Conservation (phyloP, 2,888 invertebrate genomes). For the Clusia tigrina region DNA sequence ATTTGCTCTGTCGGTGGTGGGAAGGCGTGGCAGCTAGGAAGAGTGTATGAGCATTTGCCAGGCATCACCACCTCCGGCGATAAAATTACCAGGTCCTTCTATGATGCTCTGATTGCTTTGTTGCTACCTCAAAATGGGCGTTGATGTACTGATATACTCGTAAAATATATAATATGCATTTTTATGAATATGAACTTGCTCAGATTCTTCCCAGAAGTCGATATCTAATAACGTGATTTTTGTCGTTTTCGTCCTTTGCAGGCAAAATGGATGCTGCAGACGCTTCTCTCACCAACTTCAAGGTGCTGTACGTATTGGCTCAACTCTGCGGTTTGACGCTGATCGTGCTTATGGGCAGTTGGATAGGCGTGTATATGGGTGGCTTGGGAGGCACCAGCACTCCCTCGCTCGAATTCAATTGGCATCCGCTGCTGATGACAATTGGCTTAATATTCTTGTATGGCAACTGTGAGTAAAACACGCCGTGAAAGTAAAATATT, state of each 20-base stretch:
- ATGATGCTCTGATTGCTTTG: too few species aligned
- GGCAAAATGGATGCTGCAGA: conserved; percentile 52
- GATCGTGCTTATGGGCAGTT: conserved; percentile 60
- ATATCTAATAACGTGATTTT: not conserved
- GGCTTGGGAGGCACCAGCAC: conserved; percentile 75
- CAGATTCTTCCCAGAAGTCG: not conserved
- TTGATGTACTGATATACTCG: not conserved
- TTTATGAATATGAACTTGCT: not conserved
- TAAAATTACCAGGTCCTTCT: too few species aligned
- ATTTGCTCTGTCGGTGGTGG: too few species aligned
- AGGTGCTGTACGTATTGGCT: conserved; percentile 60
- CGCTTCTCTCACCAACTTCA: conserved; percentile 59
- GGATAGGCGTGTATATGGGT: conserved; percentile 64
- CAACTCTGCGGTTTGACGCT: conserved; percentile 61
- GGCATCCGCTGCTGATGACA: conserved; percentile 89
- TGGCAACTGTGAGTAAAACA: conserved; percentile 74
- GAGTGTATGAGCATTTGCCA: too few species aligned
- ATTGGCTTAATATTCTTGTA: conserved; percentile 82
- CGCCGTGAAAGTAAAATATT: not conserved
- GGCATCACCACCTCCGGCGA: too few species aligned
- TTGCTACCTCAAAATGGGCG: not conserved
- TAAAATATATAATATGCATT: not conserved
- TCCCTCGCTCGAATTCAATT: conserved; percentile 77
- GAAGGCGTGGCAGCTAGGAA: too few species aligned
- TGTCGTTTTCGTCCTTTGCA: conserved; percentile 29